Base-by-base conservation (phyloP, 30 jellyfish, hydroid and myxozoan genomes). In the Sanderia malayensis region DNA sequence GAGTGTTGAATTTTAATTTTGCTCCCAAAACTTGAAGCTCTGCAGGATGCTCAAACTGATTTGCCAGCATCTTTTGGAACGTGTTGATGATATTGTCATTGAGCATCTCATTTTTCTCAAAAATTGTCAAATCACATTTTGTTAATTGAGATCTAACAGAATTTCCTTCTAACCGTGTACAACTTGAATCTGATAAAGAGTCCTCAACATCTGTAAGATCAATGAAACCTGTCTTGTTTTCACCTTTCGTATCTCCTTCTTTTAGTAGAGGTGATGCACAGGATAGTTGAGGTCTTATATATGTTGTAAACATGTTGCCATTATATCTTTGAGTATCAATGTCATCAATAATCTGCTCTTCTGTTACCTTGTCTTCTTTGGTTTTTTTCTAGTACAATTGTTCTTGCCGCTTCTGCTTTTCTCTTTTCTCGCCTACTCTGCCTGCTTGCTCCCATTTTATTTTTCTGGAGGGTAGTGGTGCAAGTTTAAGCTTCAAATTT, bases 11-110 rank as follows among this genome's bases (percentile, higher is more conserved):
- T 27, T 53, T 58, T 10, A 70, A 47, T 11, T 34, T 34, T 46
- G 18, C 26, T 31, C 82, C 82, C 53, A 27, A 2, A 27, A 70
- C 44, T 49, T 70, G 82, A 33, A 70, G 68, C 46, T 71, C 82
- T 15, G 27, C 57, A n/a, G 44, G 28, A 9, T 34, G 46, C 10
- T 45, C 46, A 53, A 26, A 0, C 47, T 70, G 82, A 21, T 70
- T 28, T 25, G 22, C 46, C 31, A 37, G 23, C 70, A 70, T 70
- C 47, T 45, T 44, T 49, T 70, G 82, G 46, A 70, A 23, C 31
- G 34, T 45, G 31, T 41, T 33, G 34, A 63, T 63, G 22, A 63
- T 45, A 29, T 63, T 63, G 37, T 10, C 37, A 21, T 23, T 59
- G 31, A 21, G 33, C 71, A 59, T 59, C 20, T 10, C 71, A 4